A percentile compares a stretch with the other conserved stretches of the same genome.
These are phyloP conservation scores for Aeoliscus strigatus DNA, from an alignment of 2,797 vertebrate genomes.

Conservation along the genomic window DNA sequence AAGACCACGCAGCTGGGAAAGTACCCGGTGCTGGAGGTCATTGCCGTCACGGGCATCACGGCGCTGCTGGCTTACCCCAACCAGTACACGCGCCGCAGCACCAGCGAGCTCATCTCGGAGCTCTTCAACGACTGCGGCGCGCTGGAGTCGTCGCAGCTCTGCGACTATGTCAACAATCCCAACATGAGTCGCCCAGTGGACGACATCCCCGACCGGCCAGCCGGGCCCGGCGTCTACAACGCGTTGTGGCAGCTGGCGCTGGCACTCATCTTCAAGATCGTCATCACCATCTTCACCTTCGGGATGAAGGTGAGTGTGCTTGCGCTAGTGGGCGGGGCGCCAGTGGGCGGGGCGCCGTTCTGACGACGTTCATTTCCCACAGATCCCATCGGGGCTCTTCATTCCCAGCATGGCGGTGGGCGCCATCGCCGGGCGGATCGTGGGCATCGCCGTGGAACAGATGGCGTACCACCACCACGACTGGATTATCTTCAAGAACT, in stretches of 20 bases:
- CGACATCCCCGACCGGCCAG: slow-evolving; percentile 84
- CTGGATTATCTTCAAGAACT: slow-evolving; percentile 98
- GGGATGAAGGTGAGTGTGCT: slow-evolving; percentile 98
- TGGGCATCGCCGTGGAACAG: slow-evolving; percentile 96
- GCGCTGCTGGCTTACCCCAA: slow-evolving; percentile 96
- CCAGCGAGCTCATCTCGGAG: slow-evolving; percentile 97
- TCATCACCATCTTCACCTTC: slow-evolving; percentile 99
- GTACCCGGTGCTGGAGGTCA: slow-evolving; percentile 96
- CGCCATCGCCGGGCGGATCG: slow-evolving; percentile 95
- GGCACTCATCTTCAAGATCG: slow-evolving; percentile 96
- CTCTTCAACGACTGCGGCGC: slow-evolving; percentile 97
- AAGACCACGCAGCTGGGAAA: slow-evolving; percentile 90
- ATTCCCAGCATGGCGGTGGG: slow-evolving; percentile 99
- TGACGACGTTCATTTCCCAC: too few relatives aligned
- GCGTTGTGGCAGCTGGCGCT: slow-evolving; percentile 98
- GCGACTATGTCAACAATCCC: slow-evolving; percentile 96
- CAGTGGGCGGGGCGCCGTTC: too few relatives aligned
- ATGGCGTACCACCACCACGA: slow-evolving; percentile 96
- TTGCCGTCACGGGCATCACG: slow-evolving; percentile 91
- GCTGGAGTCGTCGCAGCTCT: slow-evolving; percentile 92
- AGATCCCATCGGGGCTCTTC: slow-evolving; percentile 96
- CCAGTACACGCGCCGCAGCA: slow-evolving; percentile 95
- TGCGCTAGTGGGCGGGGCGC: too few relatives aligned
- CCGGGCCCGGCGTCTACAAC: slow-evolving; percentile 89
- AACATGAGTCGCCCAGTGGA: slow-evolving; percentile 88